These are phyloP conservation scores for Cerceris rybyensis DNA, from an alignment of 2,888 invertebrate species.

Conservation along the genomic window DNA sequence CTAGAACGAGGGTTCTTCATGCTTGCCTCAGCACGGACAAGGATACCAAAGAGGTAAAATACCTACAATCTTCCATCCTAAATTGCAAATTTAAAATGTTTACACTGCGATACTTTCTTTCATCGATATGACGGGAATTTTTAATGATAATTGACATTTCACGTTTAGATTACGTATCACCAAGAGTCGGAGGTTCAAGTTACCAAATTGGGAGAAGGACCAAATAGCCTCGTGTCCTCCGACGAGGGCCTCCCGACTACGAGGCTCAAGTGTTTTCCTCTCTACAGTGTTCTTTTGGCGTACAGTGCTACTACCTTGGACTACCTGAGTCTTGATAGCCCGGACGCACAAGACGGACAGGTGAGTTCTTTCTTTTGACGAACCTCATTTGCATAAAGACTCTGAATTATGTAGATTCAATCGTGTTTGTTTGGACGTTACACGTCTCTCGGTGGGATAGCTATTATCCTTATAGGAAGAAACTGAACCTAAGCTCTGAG, in stretches of 20 bases:
- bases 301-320: constrained; percentile 88
- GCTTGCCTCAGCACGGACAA: constrained; percentile 91
- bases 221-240: constrained; percentile 76
- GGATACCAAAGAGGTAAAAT: constrained; percentile 89
- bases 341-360: constrained; percentile 77
- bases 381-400: not conserved
- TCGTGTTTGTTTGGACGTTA: too few relatives aligned
- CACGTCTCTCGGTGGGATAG: too few relatives aligned
- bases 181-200: constrained; percentile 80
- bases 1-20: constrained; percentile 86
- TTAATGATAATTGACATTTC: not conserved
- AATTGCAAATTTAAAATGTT: not conserved
- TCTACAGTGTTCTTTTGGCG: constrained; percentile 91
- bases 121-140: not conserved
- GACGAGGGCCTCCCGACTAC: constrained; percentile 81
- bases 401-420: not conserved
- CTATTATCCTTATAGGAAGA: too few relatives aligned
- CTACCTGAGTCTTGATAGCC: constrained; percentile 86
- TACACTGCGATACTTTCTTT: not conserved
- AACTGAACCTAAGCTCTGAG: too few relatives aligned
- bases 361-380: constrained; percentile 45
- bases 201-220: constrained; percentile 79
- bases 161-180: constrained; percentile 77
- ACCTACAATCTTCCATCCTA: not conserved
- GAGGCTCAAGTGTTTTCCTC: constrained; percentile 92